Conservation (phyloP, 30 jellyfish, hydroid and myxozoan genomes). For the Rhopilema esculentum region DNA sequence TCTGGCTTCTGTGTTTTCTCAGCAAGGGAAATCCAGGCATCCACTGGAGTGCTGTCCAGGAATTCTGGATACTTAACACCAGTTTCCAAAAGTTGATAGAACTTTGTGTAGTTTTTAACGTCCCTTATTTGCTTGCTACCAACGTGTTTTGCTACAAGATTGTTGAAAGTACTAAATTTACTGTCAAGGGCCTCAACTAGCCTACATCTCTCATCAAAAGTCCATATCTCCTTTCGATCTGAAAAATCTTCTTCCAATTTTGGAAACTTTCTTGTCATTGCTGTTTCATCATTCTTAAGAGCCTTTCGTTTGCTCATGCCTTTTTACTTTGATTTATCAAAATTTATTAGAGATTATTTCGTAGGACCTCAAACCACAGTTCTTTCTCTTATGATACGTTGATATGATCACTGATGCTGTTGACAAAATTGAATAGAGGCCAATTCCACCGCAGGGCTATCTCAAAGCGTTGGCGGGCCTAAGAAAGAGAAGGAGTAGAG, state of each 20-base stretch:
- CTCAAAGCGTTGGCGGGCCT: too few relatives aligned
- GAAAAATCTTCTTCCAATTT: not conserved
- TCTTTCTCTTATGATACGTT: too few relatives aligned
- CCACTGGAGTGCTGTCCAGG: conserved; percentile 68
- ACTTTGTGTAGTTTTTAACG: conserved; percentile 49
- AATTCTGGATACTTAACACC: conserved; percentile 70
- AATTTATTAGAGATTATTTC: too few relatives aligned
- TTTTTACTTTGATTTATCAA: too few relatives aligned
- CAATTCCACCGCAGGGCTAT: too few relatives aligned
- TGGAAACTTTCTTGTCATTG: not conserved
- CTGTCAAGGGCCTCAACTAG: conserved; percentile 55
- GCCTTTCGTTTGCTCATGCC: not conserved
- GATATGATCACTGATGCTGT: too few relatives aligned
- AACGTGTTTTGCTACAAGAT: conserved; percentile 17
- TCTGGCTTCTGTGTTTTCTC: conserved; percentile 19
- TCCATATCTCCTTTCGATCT: conserved; percentile 14
- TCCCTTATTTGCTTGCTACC: conserved; percentile 47
- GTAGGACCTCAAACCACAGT: too few relatives aligned
- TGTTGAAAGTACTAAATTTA: conserved; percentile 3
- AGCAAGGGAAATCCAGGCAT: conserved; percentile 81
- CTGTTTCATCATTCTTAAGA: not conserved
- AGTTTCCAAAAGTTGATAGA: conserved; percentile 39
- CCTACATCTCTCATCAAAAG: conserved; percentile 50
- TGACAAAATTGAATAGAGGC: too few relatives aligned
- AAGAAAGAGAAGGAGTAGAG: too few relatives aligned